These are phyloP conservation scores for Labroides dimidiatus DNA, from an alignment of 2,797 vertebrate species.

Conservation along the genomic window DNA sequence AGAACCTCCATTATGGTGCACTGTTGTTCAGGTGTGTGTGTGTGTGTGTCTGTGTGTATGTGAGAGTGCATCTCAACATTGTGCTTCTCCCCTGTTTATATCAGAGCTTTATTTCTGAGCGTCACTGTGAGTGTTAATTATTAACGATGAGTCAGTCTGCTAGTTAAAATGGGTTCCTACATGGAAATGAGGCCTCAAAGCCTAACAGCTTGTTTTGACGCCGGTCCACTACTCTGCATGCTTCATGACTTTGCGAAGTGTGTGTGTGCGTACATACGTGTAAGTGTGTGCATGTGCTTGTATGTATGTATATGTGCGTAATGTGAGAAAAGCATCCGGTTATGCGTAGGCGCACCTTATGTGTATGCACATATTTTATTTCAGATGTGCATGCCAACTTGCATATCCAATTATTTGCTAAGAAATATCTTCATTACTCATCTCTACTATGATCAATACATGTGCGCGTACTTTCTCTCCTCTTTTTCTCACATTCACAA, in stretches of 20 bases:
- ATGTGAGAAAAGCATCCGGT: conserved; percentile 26
- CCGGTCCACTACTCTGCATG: conserved; percentile 71
- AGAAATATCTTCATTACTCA: conserved; percentile 68
- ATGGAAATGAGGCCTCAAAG: conserved; percentile 78
- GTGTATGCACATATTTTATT: conserved; percentile 70
- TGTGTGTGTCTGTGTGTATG: conserved; percentile 26
- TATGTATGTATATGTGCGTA: neutral
- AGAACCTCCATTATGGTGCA: conserved; percentile 4
- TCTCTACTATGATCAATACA: conserved; percentile 57
- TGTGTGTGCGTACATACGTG: conserved; percentile 6
- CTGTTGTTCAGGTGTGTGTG: conserved; percentile 24
- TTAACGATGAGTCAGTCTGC: conserved; percentile 73
- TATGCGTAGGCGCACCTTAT: conserved; percentile 50
- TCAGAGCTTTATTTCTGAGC: conserved; percentile 60
- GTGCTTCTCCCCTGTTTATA: conserved; percentile 47
- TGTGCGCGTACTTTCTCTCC: accelerated
- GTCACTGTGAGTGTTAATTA: conserved; percentile 76
- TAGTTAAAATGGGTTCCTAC: conserved; percentile 73
- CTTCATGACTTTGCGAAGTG: conserved; percentile 60
- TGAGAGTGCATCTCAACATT: conserved; percentile 32
- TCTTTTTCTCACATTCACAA: neutral
- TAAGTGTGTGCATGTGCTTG: conserved; percentile 1
- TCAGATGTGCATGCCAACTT: conserved; percentile 55
- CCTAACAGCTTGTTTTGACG: conserved; percentile 74
- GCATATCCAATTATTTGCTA: conserved; percentile 57